A percentile compares a stretch with the other conserved stretches of the same genome.
Conservation (phyloP, 2,113 vertebrate species). For the Paratilapia polleni region DNA sequence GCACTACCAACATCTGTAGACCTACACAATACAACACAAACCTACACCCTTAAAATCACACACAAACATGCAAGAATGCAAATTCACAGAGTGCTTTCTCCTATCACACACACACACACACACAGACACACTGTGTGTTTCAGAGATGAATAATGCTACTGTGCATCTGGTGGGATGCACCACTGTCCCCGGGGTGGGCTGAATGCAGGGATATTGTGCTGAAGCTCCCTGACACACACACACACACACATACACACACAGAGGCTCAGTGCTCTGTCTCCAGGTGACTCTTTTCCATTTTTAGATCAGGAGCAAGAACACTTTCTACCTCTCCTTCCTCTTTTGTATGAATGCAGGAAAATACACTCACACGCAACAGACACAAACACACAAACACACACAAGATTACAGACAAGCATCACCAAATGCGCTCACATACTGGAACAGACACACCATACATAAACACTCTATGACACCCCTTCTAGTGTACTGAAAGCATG, state of each 20-base stretch:
- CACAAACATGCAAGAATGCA: slow-evolving; percentile 5
- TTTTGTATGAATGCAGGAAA: slow-evolving; percentile 47
- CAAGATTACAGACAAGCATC: slow-evolving; percentile 27
- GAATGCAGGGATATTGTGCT: slow-evolving; percentile 68
- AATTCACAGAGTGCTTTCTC: slow-evolving; percentile 10
- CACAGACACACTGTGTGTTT: slow-evolving; percentile 41
- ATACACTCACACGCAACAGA: background rate
- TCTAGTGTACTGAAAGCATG: slow-evolving; percentile 19
- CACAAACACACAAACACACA: background rate
- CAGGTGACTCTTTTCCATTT: slow-evolving; percentile 72
- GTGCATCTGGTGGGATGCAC: slow-evolving; percentile 76
- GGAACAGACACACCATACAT: slow-evolving; percentile 29
- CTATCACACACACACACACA: background rate
- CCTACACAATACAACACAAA: slow-evolving; percentile 38
- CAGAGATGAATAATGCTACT: slow-evolving; percentile 76
- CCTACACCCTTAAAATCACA: background rate
- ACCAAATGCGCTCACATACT: slow-evolving; percentile 27
- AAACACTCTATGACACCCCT: slow-evolving; percentile 17
- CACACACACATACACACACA: slow-evolving; percentile 8
- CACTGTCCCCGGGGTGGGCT: slow-evolving; percentile 69
- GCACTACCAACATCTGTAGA: slow-evolving; percentile 34
- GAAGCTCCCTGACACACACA: slow-evolving; percentile 58
- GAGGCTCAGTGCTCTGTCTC: slow-evolving; percentile 52
- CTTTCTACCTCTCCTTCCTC: slow-evolving; percentile 39
- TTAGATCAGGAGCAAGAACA: slow-evolving; percentile 45